Base-by-base conservation (phyloP, 1,140 invertebrate genomes). In the Lepidurus couesii region DNA sequence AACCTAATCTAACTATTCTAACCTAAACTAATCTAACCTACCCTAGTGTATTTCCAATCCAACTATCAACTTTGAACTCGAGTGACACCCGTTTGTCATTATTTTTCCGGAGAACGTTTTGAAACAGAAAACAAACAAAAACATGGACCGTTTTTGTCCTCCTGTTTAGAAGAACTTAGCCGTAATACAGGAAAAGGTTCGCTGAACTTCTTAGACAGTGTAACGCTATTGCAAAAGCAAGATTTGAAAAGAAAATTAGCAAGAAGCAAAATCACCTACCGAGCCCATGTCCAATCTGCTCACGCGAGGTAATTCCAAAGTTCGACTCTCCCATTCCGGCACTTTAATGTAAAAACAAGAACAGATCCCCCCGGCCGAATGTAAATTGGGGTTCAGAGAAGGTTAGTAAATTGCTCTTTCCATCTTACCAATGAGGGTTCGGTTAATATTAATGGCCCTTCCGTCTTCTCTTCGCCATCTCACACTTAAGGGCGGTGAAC, bases 401-500 rank as follows among this genome's bases (percentile, higher is more conserved):
- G 45, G 45, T 26, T 73, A 21, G 7, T 21, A 5, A 47, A 45
- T 73, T 76, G 42, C 26, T 11, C 16, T 77, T 44, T 47, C 42
- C 1, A 75, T 82, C 86, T 88, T 83, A 95, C 93, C 92, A 84
- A 90, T 87, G 77, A 91, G 87, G 81, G 90, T 91, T 86, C 93
- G 94, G 85, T 92, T 95, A 84, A 95, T 91, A 82, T 90, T 89
- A 83, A 95, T 94, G 86, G 81, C 81, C 45, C 77, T 78, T 75
- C 81, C 80, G 76, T 83, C 82, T 73, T 82, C 82, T 81, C 95
- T 88, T 86, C 94, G 92, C 95, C 95, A 97, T 84, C 92, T 93
- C 82, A 97, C 93, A 81, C 86, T 91, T 5, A 95, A 95, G 81
- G 91, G 89, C 43, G 95, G 95, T 83, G 92, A 95, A 83, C 95